Evolutionary conservation across 2,113 vertebrate species (phyloP), one percentile per base, ranked within the genome.

Genomic region (Gallinago media): DNA sequence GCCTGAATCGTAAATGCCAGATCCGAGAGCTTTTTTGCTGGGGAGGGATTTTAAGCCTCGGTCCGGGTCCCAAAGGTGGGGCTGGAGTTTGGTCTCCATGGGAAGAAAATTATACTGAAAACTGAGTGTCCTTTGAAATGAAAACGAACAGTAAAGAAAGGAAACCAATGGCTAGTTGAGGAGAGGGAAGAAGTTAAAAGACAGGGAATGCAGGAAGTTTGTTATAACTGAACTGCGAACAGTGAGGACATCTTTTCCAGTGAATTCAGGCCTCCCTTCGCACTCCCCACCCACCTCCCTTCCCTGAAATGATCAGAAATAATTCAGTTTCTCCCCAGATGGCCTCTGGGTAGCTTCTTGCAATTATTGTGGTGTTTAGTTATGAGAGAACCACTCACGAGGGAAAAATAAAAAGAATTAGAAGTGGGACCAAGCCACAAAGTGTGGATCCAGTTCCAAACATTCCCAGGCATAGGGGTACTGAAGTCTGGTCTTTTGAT

Each of bases 301-400:
- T 88, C 85, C 68, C 75, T 72, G 86, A 94, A 96, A 92, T 54
- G 65, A 88, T 89, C 56, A 68, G 65, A 84, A 96, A 80, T 86
- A 78, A 84, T 72, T 52, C 44, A 78, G 6, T 83, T 90, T 92
- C 83, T 94, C 76, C 80, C 76, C 82, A 89, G 8, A 86, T 86
- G 70, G 88, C 72, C 91, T 70, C 59, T 85, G 93, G 76, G 58
- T 91, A 96, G 50, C 11, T 26, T 93, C 68, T 76, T 93, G 65
- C 92, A 56, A 61, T 96, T 96, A 78, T 87, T 90, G 92, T 93
- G 94, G 85, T 73, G 68, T 92, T 95, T 80, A 85, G 65, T 78
- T 88, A 72, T 55, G 76, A 86, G 52, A 93, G 40, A 94, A 46
- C 52, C 29, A 89, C 62, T 81, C 82, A 88, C 80, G 34, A 66